Base-by-base conservation (phyloP, 2,113 vertebrate genomes). In the Garra rufa region DNA sequence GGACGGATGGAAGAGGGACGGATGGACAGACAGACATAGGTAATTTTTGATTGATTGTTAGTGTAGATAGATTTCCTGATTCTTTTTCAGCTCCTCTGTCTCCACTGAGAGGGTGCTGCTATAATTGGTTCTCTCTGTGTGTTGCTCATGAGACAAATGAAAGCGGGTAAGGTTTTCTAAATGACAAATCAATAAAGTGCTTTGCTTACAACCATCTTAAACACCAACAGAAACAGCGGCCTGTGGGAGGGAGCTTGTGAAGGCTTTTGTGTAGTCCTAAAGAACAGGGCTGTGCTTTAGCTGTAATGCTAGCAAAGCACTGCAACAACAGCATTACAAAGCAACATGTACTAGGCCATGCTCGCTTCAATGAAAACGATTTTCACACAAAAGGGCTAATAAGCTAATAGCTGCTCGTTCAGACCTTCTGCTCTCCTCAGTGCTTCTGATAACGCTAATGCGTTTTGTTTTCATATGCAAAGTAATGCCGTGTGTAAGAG, bases 181-280 rank as follows among this genome's bases (percentile, higher is more conserved):
- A 83, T 88, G 81, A 88, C 87, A 83, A 88, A 88, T 88, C 87
- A 83, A 85, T 88, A 88, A 83, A 83, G 59, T 55, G 57, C 83
- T 85, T 85, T 83, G 76, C 76, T 81, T 81, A 83, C 82, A 83
- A 26, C 81, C 76, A 84, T 41, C 77, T 59, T 61, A 76, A 74
- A 67, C 43, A 61, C 17, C 11, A 69, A 8, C 24, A 57, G 9
- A 70, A 52, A 14, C 75, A n/a, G 34, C 34, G 9, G 52, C 19
- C 74, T 69, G 59, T 48, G 67, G 50, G 57, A 67, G 41, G 15
- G 14, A 11, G 75, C 19, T 48, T 21, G 65, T 71, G 38, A 61
- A 30, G 43, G 83, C 41, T 41, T 80, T 77, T 59, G 55, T 84
- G 70, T 70, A 48, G 63, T 30, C 11, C 15, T 34, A 78, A 26